These are phyloP conservation scores for Trichonephila clavata DNA, from an alignment of 1,140 invertebrate species.

Conservation along the genomic window DNA sequence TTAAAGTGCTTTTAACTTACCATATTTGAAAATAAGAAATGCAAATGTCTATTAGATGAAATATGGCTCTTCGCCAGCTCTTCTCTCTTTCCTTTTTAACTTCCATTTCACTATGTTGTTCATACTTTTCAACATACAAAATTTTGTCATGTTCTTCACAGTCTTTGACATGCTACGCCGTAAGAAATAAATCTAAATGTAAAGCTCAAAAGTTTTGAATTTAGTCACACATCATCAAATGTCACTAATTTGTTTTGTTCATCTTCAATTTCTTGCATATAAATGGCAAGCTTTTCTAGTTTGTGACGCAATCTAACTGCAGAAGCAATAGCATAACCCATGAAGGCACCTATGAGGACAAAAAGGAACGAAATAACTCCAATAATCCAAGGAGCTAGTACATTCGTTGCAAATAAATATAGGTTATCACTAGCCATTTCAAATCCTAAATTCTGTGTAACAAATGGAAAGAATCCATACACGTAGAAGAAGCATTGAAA, in stretches of 20 bases:
- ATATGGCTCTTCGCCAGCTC: no score
- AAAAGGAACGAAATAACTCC: conserved; percentile 64
- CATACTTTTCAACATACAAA: no score
- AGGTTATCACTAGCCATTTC: conserved; percentile 44
- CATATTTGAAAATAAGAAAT: no score
- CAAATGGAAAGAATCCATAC: neutral
- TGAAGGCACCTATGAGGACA: conserved; percentile 49
- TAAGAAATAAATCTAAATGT: neutral
- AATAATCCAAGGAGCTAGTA: conserved; percentile 63
- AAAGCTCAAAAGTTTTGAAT: neutral
- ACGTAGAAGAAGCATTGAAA: neutral
- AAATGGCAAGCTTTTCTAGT: conserved; percentile 47
- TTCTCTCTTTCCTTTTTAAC: no score
- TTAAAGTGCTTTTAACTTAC: no score
- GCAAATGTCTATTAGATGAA: no score
- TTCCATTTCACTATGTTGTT: no score
- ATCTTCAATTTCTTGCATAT: conserved; percentile 39
- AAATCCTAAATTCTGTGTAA: neutral
- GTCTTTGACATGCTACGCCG: no score
- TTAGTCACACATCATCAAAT: neutral
- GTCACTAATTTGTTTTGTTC: conserved; percentile 28
- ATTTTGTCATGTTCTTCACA: no score
- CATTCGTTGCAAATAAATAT: conserved; percentile 43
- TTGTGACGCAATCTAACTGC: conserved; percentile 57
- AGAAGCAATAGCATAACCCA: conserved; percentile 66